These are phyloP conservation scores for Synergus gifuensis DNA, from an alignment of 2,888 invertebrate species.

Conservation along the genomic window DNA sequence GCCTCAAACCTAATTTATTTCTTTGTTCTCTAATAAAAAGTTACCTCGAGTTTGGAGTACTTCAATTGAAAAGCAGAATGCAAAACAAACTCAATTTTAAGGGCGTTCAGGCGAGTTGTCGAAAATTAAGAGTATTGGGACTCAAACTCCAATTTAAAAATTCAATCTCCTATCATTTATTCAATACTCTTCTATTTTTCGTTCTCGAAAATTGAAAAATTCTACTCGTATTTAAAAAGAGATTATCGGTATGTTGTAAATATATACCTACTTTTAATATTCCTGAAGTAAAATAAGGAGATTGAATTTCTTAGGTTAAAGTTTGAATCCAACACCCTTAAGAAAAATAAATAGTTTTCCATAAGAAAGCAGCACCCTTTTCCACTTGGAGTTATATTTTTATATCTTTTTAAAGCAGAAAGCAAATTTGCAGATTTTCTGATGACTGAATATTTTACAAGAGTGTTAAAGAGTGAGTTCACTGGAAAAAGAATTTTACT, in stretches of 20 bases:
- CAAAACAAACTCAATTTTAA: constrained; percentile 63
- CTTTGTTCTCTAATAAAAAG: constrained; percentile 57
- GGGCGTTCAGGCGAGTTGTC: not conserved
- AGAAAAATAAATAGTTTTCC: not conserved
- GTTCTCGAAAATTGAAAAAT: too few species aligned
- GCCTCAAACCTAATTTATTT: constrained; percentile 45
- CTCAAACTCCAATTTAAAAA: too few species aligned
- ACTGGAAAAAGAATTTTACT: not conserved
- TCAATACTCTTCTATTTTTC: too few species aligned
- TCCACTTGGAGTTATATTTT: not conserved
- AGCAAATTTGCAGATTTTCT: not conserved
- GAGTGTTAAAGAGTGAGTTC: not conserved
- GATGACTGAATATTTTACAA: not conserved
- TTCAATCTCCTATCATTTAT: too few species aligned
- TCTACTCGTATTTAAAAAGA: too few species aligned
- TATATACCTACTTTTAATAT: too few species aligned
- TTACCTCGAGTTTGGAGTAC: constrained; percentile 73
- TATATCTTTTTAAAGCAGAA: not conserved
- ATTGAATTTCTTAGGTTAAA: too few species aligned
- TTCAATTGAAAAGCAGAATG: constrained; percentile 70
- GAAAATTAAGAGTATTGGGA: not conserved
- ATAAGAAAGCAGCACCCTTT: not conserved
- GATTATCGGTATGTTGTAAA: too few species aligned
- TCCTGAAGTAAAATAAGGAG: too few species aligned
- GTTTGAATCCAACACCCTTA: too few species aligned